Base-by-base conservation (phyloP, 2,888 invertebrate species). In the Brassicogethes aeneus region DNA sequence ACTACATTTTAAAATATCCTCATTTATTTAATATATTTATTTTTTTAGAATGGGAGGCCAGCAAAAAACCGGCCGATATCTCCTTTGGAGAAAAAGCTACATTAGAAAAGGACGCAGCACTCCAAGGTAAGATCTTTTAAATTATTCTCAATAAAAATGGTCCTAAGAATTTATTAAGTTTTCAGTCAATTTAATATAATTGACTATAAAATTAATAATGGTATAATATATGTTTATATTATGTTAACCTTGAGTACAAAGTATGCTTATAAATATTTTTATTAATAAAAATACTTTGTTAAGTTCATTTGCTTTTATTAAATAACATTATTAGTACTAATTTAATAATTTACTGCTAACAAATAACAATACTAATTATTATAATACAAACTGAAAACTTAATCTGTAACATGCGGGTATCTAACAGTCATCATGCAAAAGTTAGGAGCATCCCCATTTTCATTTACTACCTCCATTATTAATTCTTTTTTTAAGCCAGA, bases 11-110 rank as follows among this genome's bases (percentile, higher is more conserved):
- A n/a, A n/a, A n/a, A n/a, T n/a, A n/a, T n/a, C n/a, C n/a, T 17
- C 3, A 23, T 23, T 23, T 23, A 23, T 7, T 13, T 34, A 34
- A 34, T 3, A 13, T 13, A 34, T 23, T 10, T 23, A 43, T 33
- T 47, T 53, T 64, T 66, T 23, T 59, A 68, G 68, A 64, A 56
- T 66, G 66, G 66, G 64, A 62, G 52, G 59, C 63, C 53, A 43
- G 59, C 37, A 59, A 53, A 49, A 56, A 59, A 54, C 46, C 55
- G 53, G 42, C 52, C 42, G 52, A 52, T 37, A 52, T 47, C 41
- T 44, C 52, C 44, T 37, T 47, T 47, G 41, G 48, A 43, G 47
- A 49, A 43, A 50, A 49, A 50, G 39, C 54, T 52, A 34, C 55
- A 50, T 32, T 53, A 52, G 45, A 42, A 32, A 39, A 55, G 52